phyloP scores from a whole-genome alignment of 2,888 invertebrate genomes.

The Thyatira batis region DNA sequence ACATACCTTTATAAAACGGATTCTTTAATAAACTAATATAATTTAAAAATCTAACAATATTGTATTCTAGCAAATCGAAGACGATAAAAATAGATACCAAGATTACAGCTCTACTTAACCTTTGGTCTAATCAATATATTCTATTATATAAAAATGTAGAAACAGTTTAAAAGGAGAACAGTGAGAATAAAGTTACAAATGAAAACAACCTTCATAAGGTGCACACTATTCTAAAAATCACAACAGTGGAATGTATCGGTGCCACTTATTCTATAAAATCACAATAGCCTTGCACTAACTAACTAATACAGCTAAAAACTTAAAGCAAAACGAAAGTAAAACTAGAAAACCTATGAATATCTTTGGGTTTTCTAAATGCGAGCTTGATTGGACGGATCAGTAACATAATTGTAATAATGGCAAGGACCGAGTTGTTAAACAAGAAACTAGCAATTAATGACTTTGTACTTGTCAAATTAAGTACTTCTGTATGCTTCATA shows the following conservation, averaged over 20 bases:
- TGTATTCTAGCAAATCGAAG: slow-evolving; percentile 36
- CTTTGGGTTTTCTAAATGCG: slow-evolving; percentile 70
- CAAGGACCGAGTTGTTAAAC: slow-evolving; percentile 4
- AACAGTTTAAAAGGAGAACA: slow-evolving; percentile 19
- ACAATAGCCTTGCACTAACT: slow-evolving; percentile 70
- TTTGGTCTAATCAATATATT: slow-evolving; percentile 47
- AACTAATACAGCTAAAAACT: slow-evolving; percentile 37
- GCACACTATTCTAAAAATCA: slow-evolving; percentile 66
- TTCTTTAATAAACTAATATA: slow-evolving; percentile 38
- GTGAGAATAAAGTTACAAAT: slow-evolving; percentile 11
- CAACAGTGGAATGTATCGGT: slow-evolving; percentile 76
- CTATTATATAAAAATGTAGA: slow-evolving; percentile 32
- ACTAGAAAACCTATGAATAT: slow-evolving; percentile 47
- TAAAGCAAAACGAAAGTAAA: slow-evolving; percentile 43
- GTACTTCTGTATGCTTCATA: slow-evolving; percentile 17
- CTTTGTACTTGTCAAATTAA: slow-evolving; percentile 28
- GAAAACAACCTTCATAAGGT: slow-evolving; percentile 46
- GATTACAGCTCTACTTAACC: slow-evolving; percentile 34
- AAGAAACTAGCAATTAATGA: slow-evolving; percentile 8
- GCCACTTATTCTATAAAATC: slow-evolving; percentile 73
- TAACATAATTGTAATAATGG: slow-evolving; percentile 10
- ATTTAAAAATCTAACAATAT: slow-evolving; percentile 34
- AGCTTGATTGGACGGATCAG: slow-evolving; percentile 35
- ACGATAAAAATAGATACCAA: slow-evolving; percentile 27
- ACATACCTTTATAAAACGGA: slow-evolving; percentile 46